These are phyloP conservation scores for Apolygus lucorum DNA, from an alignment of 1,140 invertebrate species.

Conservation along the genomic window DNA sequence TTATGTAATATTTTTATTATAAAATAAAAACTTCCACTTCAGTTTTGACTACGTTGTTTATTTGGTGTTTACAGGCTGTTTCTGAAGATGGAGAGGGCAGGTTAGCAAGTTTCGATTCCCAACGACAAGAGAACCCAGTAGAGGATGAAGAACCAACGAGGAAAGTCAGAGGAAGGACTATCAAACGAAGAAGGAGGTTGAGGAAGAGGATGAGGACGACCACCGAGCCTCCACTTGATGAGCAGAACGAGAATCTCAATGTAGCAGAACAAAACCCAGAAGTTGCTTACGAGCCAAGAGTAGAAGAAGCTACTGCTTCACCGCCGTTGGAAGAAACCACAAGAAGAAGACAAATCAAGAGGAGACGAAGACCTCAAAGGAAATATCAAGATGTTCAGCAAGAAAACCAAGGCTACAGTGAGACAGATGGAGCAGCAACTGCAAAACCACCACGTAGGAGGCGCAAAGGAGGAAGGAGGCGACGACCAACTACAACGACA, in stretches of 20 bases:
- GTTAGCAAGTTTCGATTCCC: not conserved
- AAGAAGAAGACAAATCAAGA: constrained; percentile 38
- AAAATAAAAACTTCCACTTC: too few species aligned
- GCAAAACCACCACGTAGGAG: constrained; percentile 27
- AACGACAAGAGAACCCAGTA: not conserved
- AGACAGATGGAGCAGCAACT: constrained; percentile 1
- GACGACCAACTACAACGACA: constrained; percentile 15
- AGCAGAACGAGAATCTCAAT: not conserved
- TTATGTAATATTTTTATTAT: too few species aligned
- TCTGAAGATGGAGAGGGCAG: not conserved
- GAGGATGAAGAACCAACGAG: constrained; percentile 22
- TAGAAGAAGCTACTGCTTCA: constrained; percentile 24
- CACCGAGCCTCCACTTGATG: constrained; percentile 17
- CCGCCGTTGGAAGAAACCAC: constrained; percentile 34
- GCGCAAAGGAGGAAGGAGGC: constrained; percentile 30
- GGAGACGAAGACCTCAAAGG: constrained; percentile 37
- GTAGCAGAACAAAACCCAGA: constrained; percentile 14
- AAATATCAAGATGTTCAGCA: constrained; percentile 22
- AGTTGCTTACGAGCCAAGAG: not conserved
- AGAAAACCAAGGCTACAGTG: constrained; percentile 22
- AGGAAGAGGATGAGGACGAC: constrained; percentile 31
- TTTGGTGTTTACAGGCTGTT: not conserved
- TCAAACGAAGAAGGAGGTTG: constrained; percentile 29
- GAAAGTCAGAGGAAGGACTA: constrained; percentile 22
- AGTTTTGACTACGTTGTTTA: too few species aligned